Base-by-base conservation (phyloP, 2,888 invertebrate genomes). In the Taphrorychus bicolor region DNA sequence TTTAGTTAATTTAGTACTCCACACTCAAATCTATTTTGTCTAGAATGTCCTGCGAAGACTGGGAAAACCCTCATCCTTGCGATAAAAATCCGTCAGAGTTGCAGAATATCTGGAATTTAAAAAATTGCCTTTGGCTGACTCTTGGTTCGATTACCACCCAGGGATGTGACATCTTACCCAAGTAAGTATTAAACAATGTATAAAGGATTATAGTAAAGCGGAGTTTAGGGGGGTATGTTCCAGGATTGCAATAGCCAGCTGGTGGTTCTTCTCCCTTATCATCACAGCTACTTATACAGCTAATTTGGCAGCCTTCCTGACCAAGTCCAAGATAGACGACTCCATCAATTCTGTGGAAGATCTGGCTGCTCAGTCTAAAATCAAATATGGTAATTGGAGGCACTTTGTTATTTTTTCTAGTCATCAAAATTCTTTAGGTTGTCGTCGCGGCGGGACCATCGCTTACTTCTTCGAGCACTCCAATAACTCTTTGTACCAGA, bases 191-290 rank as follows among this genome's bases (percentile, higher is more conserved):
- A n/a, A n/a, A n/a, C n/a, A n/a, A n/a, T n/a, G n/a, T n/a, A n/a
- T n/a, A n/a, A n/a, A n/a, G n/a, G n/a, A n/a, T n/a, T n/a, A n/a
- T n/a, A n/a, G n/a, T n/a, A n/a, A n/a, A n/a, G n/a, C n/a, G n/a
- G n/a, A n/a, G n/a, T n/a, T n/a, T 49, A 94, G 96, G 80, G 95
- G 96, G 3, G 89, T 91, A 17, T 95, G 95, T 0, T 95, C 95
- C 0, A 87, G 97, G 54, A 89, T 95, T 84, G 91, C 98, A 0
- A 98, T 98, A 0, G 98, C 98, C 1, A 98, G 98, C 0, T 98
- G 97, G 98, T 98, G 98, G 98, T 84, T 98, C 19, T 98, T 98
- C 83, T 97, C 98, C 0, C 98, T 98, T 82, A 98, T 98, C 79
- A 97, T 98, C 73, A 98, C 98, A 79, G 98, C 98, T 2, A 97